Base-by-base conservation (phyloP, 2,113 vertebrate genomes). In the Campylorhamphus procurvoides region DNA sequence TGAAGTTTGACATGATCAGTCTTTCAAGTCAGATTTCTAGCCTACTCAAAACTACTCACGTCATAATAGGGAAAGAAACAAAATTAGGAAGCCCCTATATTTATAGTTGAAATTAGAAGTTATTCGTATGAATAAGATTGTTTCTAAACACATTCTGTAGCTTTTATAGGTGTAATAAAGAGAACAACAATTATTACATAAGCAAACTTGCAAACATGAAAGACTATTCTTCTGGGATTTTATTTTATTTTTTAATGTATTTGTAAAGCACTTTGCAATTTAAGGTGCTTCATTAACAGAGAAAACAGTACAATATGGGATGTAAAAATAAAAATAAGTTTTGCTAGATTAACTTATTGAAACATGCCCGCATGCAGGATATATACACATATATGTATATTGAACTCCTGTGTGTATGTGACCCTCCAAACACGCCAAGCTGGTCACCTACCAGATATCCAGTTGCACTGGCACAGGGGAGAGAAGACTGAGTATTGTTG, bases 361-460 rank as follows among this genome's bases (percentile, higher is more conserved):
- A 67, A 93, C 96, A 96, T 96, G 93, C 96, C 96, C 64, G 14
- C 90, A 95, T 96, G 96, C 93, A 97, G 96, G 94, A 96, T 95
- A 96, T 94, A 97, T 94, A 97, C 90, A 97, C 87, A 91, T 83
- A 95, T 93, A 94, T 92, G 76, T 93, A 95, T 94, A 85, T 93
- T n/a, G 84, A 94, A 60, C 73, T 97, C 94, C 94, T 97, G 96
- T 95, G 92, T 96, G 87, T 82, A 93, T 93, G 96, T 97, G 95
- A 96, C 96, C 91, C 95, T 96, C 95, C 85, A 95, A 96, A 90
- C 87, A 94, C 92, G 74, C 73, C 93, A 95, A 90, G 83, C 71
- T 85, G 59, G 92, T 94, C 89, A 98, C 98, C 98, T 98, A 98
- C 97, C 98, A 92, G 95, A 92, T 93, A 89, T 97, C 92, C 95